Conservation (phyloP, 1,140 invertebrate species). For the Druon quercuslanigerum region DNA sequence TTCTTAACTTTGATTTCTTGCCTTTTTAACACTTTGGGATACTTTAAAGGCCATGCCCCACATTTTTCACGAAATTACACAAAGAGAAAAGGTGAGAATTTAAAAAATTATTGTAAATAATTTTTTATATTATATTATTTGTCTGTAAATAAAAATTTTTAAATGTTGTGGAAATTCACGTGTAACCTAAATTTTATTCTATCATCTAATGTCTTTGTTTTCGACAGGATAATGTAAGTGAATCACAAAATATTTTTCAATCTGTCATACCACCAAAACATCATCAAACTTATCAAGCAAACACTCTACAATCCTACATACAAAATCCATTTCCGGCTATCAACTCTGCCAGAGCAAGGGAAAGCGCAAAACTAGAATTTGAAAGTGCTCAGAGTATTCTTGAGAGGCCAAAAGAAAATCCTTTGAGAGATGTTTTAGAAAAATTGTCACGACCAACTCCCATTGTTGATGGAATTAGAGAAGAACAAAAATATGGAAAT, state of each 20-base stretch:
- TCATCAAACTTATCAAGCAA: constrained; percentile 37
- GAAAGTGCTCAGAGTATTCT: constrained; percentile 58
- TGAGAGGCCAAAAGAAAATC: constrained; percentile 53
- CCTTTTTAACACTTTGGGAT: too few species aligned
- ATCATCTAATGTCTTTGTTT: constrained; percentile 4
- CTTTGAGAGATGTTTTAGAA: constrained; percentile 50
- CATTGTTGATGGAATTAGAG: constrained; percentile 81
- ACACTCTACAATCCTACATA: constrained; percentile 47
- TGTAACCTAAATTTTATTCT: constrained; percentile 5
- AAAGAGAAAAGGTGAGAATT: too few species aligned
- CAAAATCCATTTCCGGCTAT: constrained; percentile 44
- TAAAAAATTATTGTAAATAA: too few species aligned
- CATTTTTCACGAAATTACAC: too few species aligned
- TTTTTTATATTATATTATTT: too few species aligned
- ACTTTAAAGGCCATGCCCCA: too few species aligned
- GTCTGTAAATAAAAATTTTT: too few species aligned
- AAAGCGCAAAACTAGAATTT: constrained; percentile 59
- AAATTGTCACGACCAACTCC: constrained; percentile 75
- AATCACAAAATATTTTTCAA: constrained; percentile 58
- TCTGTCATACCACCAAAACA: constrained; percentile 51
- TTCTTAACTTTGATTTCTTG: too few species aligned
- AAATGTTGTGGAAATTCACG: too few species aligned
- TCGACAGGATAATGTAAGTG: constrained; percentile 58
- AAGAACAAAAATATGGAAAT: constrained; percentile 85
- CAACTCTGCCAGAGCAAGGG: constrained; percentile 50